phyloP scores from a whole-genome alignment of 92 coral and sea anemone genomes.

The Porites divaricata region DNA sequence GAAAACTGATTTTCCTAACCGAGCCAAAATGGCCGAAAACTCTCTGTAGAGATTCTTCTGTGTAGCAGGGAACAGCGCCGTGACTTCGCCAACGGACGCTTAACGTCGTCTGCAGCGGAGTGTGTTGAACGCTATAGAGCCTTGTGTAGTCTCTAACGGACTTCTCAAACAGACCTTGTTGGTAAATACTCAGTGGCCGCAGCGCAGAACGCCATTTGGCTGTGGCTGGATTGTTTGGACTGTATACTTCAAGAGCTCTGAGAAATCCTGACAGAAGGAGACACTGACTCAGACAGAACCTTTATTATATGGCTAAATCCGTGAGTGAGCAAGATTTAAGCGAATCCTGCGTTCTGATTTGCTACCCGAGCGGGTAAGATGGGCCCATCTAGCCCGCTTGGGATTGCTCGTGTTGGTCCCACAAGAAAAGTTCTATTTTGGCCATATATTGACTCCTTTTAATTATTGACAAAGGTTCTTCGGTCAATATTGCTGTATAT shows the following conservation, averaged over 20 bases:
- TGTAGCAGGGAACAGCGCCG: constrained; percentile 44
- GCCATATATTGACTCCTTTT: no score
- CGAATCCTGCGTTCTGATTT: no score
- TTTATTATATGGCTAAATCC: no score
- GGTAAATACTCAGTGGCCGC: constrained; percentile 34
- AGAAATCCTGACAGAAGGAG: constrained; percentile 12
- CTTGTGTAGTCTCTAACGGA: constrained; percentile 57
- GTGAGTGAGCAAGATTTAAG: no score
- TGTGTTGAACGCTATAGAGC: constrained; percentile 60
- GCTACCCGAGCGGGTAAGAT: no score
- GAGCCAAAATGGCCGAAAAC: constrained; percentile 78
- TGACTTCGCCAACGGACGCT: constrained; percentile 82
- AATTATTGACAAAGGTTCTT: no score
- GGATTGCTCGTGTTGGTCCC: no score
- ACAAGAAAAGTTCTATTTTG: no score
- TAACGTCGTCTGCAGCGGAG: constrained; percentile 78
- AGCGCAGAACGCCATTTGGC: constrained; percentile 50
- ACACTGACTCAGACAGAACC: no score
- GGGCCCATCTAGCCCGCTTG: no score
- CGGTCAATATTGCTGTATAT: no score
- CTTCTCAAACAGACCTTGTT: constrained; percentile 54
- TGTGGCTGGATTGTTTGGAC: constrained; percentile 30
- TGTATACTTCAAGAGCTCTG: constrained; percentile 45
- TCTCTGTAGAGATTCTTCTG: constrained; percentile 44
- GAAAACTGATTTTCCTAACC: constrained; percentile 62